Evolutionary conservation across 2,797 vertebrate genomes (phyloP), one percentile per base, ranked within the genome.

Genomic region (Sebastes matsubarae): DNA sequence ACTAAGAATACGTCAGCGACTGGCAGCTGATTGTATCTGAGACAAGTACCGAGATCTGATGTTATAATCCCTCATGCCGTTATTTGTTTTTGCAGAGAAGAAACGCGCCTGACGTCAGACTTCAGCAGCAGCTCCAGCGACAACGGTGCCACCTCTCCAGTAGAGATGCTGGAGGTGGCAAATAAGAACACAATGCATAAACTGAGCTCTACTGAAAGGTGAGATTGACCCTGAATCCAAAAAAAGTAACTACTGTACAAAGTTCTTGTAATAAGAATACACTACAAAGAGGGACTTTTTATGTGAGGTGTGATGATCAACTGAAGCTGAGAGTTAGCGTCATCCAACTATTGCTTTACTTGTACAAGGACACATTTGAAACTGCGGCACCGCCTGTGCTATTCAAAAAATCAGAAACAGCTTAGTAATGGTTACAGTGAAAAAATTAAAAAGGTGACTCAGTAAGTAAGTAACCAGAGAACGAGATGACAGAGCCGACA

Each of bases 51-150:
- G 4, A 58, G 22, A 66, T 58, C 12, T 73, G 7, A 67, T 13
- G 18, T 52, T 55, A 18, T 24, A 18, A 70, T 77, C 14, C 1
- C 20, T 68, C n/a, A 12, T 46, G 59, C 52, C 59, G 4, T 55
- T 32, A 7, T 13, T 69, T 68, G 10, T 5, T 66, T 80, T 84
- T 27, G 25, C 89, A 94, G 93, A 27, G 75, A 86, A 3, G 50
- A 76, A 30, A 71, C 3, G 1, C 70, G 8, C 6, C 27, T 9
- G 10, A 78, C 72, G 5, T 86, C 90, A 59, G 92, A 91, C 67
- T 82, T 24, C 29, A 94, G 93, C 82, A 82, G 80, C 81, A 81
- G 87, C 83, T 92, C 90, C 81, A 93, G 87, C 38, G 89, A 93
- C 68, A 86, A 36, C 1, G 75, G 68, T 1, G 61, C 75, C 46